Conservation (phyloP, 2,113 vertebrate species). For the Labeo catla region DNA sequence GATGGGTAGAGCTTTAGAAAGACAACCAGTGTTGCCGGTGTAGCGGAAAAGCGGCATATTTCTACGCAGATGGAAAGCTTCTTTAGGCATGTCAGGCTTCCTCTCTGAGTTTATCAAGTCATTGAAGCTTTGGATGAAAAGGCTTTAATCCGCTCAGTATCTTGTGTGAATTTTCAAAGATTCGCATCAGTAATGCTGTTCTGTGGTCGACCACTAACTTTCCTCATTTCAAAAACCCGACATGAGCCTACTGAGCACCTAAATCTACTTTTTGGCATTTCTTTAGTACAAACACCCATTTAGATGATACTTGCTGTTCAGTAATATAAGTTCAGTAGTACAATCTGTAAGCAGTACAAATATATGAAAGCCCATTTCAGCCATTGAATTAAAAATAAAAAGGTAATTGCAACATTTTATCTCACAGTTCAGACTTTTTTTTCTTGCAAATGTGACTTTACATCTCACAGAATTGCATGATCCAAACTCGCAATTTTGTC, state of each 20-base stretch:
- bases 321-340: too few relatives aligned
- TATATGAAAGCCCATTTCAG: too few relatives aligned
- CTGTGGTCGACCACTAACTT: background rate
- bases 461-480: too few relatives aligned
- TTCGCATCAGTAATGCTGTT: slow-evolving; percentile 20
- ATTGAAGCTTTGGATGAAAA: slow-evolving; percentile 27
- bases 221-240: background rate
- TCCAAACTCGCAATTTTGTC: too few relatives aligned
- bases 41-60: background rate
- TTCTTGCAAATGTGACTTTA: too few relatives aligned
- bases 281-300: background rate
- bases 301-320: background rate
- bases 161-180: slow-evolving; percentile 18
- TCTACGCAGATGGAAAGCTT: slow-evolving; percentile 9
- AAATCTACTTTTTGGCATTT: background rate
- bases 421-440: too few relatives aligned
- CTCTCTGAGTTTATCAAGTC: slow-evolving; percentile 26
- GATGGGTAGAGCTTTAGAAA: slow-evolving; percentile 23
- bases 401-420: too few relatives aligned
- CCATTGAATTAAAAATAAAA: too few relatives aligned
- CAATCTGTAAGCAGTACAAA: too few relatives aligned
- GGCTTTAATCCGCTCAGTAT: slow-evolving; percentile 25
- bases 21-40: slow-evolving; percentile 5
- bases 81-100: slow-evolving; percentile 11
- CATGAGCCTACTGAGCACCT: background rate